These are phyloP conservation scores for Xiphorhynchus erythropygius DNA, from an alignment of 2,797 vertebrate genomes.

Conservation along the genomic window DNA sequence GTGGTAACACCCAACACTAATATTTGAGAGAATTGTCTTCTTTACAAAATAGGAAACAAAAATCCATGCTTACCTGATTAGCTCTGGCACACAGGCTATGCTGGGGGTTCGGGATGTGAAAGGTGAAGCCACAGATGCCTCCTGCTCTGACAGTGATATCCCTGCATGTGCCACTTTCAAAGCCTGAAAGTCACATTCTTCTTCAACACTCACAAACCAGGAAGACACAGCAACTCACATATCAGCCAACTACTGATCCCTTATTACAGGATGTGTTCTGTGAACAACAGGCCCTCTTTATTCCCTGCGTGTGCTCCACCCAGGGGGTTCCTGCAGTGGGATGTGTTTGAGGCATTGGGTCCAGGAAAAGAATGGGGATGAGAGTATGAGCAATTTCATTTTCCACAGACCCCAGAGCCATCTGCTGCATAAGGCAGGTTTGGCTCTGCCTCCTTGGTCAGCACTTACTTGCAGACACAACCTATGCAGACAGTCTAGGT, in stretches of 20 bases:
- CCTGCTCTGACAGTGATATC: constrained; percentile 81
- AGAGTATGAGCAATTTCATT: neutral
- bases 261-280: neutral
- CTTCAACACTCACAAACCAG: neutral
- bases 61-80: constrained; percentile 75
- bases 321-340: neutral
- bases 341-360: neutral
- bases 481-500: neutral
- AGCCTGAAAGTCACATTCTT: constrained; percentile 72
- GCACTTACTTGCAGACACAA: neutral
- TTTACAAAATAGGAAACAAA: neutral
- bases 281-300: neutral
- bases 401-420: neutral
- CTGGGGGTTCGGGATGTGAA: constrained; percentile 78
- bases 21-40: neutral
- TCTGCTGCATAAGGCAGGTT: neutral
- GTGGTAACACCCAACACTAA: neutral
- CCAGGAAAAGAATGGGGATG: neutral
- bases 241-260: neutral
- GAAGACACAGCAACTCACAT: neutral
- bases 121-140: constrained; percentile 82
- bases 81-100: constrained; percentile 78
- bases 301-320: neutral
- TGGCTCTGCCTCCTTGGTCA: neutral
- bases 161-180: constrained; percentile 83